These are phyloP conservation scores for Pangasius larnaudii DNA, from an alignment of 2,797 vertebrate genomes.

Conservation along the genomic window DNA sequence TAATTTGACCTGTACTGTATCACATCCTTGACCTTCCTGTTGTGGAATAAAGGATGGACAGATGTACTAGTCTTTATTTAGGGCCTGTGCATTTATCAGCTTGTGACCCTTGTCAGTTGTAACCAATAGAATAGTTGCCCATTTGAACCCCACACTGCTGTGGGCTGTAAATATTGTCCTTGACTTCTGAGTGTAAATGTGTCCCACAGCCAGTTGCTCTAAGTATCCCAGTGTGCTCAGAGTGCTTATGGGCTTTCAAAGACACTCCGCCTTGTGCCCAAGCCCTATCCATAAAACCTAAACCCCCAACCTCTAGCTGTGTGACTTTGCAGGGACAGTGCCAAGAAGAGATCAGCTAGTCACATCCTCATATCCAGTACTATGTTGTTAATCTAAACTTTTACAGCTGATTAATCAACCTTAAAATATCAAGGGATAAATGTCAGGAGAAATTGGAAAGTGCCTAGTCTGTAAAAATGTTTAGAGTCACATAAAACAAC, in stretches of 20 bases:
- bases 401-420: conserved; percentile 57
- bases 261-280: neutral
- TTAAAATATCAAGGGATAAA: conserved; percentile 18
- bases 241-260: neutral
- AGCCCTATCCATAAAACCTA: conserved; percentile 32
- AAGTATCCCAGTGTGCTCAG: conserved; percentile 15
- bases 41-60: conserved; percentile 38
- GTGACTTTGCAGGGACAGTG: conserved; percentile 24
- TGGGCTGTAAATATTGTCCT: neutral
- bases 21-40: conserved; percentile 26
- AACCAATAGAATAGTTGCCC: neutral
- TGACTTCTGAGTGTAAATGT: conserved; percentile 1
- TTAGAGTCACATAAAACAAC: neutral
- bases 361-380: conserved; percentile 32
- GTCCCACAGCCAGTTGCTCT: conserved; percentile 55
- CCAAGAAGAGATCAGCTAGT: conserved; percentile 59
- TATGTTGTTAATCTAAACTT: conserved; percentile 19
- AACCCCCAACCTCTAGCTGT: conserved; percentile 29
- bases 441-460: neutral
- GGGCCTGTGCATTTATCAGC: conserved; percentile 26
- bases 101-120: conserved; percentile 31
- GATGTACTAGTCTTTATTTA: conserved; percentile 44
- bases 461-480: conserved; percentile 38
- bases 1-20: neutral
- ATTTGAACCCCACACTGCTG: neutral